These are phyloP conservation scores for Chelmon rostratus DNA, from an alignment of 2,797 vertebrate species.

Conservation along the genomic window DNA sequence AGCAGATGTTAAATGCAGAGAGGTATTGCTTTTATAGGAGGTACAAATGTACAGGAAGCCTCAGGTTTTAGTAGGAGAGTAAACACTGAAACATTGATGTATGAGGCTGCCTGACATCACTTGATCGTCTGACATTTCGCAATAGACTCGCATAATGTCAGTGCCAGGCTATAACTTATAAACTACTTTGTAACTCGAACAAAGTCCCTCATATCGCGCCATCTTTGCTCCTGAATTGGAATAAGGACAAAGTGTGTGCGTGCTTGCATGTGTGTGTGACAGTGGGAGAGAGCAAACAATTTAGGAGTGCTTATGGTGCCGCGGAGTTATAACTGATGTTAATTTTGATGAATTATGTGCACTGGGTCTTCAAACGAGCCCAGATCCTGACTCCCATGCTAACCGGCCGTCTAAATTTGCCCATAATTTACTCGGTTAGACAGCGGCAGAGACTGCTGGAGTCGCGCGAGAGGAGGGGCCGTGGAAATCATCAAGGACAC, in stretches of 20 bases:
- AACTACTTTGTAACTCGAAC: constrained; percentile 4
- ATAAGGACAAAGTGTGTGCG: not conserved
- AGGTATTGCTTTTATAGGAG: constrained; percentile 4
- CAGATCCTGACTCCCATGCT: constrained; percentile 50
- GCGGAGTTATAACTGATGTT: constrained; percentile 45
- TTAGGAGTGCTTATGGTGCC: constrained; percentile 30
- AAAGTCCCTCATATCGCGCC: constrained; percentile 25
- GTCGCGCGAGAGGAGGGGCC: constrained; percentile 44
- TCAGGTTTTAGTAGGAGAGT: constrained; percentile 36
- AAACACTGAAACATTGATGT: constrained; percentile 59
- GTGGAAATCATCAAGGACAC: constrained; percentile 56
- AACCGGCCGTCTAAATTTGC: constrained; percentile 41
- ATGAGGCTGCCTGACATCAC: constrained; percentile 52
- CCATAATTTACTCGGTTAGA: constrained; percentile 57
- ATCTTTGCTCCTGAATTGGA: constrained; percentile 22
- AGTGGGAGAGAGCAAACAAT: constrained; percentile 35
- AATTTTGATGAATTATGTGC: constrained; percentile 61
- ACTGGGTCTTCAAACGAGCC: constrained; percentile 38
- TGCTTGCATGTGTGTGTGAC: not conserved
- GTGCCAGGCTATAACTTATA: constrained; percentile 16
- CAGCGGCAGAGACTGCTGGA: constrained; percentile 40
- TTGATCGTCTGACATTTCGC: constrained; percentile 51
- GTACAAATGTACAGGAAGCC: not conserved
- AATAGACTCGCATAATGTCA: constrained; percentile 31
- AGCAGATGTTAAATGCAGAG: constrained; percentile 34